Base-by-base conservation (phyloP, 2,113 vertebrate genomes). In the Athene cunicularia region DNA sequence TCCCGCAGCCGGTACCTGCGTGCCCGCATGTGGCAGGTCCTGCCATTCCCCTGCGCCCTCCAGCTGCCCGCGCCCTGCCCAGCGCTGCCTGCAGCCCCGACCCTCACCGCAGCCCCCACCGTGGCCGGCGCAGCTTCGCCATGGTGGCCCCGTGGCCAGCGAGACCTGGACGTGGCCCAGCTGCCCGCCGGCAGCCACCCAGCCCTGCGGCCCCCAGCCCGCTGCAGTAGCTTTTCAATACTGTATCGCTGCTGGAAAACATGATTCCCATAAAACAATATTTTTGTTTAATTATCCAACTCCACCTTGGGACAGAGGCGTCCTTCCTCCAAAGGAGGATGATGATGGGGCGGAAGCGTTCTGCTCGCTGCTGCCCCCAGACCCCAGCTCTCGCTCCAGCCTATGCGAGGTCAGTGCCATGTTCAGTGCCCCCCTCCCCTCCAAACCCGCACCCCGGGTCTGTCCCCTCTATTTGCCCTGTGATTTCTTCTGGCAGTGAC, bases 141-240 rank as follows among this genome's bases (percentile, higher is more conserved):
- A 15, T 1, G 2, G 52, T 12, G 66, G 43, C 30, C 39, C 66
- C 0, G 2, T 1, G 4, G 70, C 62, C 81, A 71, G 2, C 1
- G 9, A 55, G 52, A 88, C 76, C 33, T 1, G 4, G 39, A 72
- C 2, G 17, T 45, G 43, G 43, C 43, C 43, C 43, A 45, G 43
- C 16, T 17, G 17, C 43, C 43, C 14, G 43, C 43, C 43, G 8
- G 43, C 43, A 45, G 45, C 37, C 45, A 21, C 68, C 26, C 76
- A 68, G 49, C 26, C 26, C 41, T 8, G 23, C n/a, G 19, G 9
- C 45, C n/a, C 56, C 63, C 58, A 72, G 53, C 37, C 47, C 23
- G 2, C 1, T 32, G 64, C 41, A 16, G 45, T 2, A 56, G 26
- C 66, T n/a, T 55, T 55, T 17, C 22, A 37, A 47, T 64, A n/a